Percentiles rank a stretch among this genome's conserved stretches.
Evolutionary conservation across 2,113 vertebrate genomes (phyloP).

Genomic region (Acanthisitta chloris): DNA sequence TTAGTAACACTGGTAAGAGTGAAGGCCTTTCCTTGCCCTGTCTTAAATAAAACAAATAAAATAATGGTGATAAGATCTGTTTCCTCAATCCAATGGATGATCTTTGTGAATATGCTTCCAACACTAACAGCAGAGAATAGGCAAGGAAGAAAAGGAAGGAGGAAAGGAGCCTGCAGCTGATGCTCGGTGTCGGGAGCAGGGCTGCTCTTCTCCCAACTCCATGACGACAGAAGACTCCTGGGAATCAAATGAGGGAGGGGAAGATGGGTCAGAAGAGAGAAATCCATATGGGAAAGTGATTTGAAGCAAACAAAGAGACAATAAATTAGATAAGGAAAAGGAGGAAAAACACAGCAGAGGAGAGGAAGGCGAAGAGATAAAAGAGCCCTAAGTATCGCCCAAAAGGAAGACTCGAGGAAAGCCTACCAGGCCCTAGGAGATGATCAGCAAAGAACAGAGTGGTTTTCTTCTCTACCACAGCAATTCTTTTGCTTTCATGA

Average conservation of each 20-base stretch:
- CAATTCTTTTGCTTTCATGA: slow-evolving; percentile 23
- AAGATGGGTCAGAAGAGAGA: slow-evolving; percentile 17
- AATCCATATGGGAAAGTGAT: slow-evolving; percentile 9
- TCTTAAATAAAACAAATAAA: slow-evolving; percentile 51
- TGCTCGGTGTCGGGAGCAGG: not conserved
- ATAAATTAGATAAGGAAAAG: slow-evolving; percentile 29
- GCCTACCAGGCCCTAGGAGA: not conserved
- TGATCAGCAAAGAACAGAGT: slow-evolving; percentile 8
- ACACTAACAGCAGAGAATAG: slow-evolving; percentile 20
- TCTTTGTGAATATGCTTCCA: slow-evolving; percentile 16
- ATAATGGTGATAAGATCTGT: slow-evolving; percentile 35
- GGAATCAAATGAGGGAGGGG: slow-evolving; percentile 2
- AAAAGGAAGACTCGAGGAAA: not conserved
- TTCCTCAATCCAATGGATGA: slow-evolving; percentile 43
- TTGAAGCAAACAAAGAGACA: slow-evolving; percentile 26
- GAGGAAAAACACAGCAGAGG: not conserved
- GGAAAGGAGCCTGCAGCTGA: slow-evolving; percentile 34
- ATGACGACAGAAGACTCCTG: slow-evolving; percentile 20
- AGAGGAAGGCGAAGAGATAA: not conserved
- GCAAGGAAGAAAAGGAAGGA: not conserved
- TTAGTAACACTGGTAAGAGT: not conserved
- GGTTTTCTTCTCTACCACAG: slow-evolving; percentile 22
- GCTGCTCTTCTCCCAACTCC: slow-evolving; percentile 18
- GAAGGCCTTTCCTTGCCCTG: not conserved
- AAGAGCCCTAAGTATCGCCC: not conserved